Evolutionary conservation across 2,888 invertebrate genomes (phyloP), one percentile per base, ranked within the genome.

Genomic region (Tanytarsus gracilentus): DNA sequence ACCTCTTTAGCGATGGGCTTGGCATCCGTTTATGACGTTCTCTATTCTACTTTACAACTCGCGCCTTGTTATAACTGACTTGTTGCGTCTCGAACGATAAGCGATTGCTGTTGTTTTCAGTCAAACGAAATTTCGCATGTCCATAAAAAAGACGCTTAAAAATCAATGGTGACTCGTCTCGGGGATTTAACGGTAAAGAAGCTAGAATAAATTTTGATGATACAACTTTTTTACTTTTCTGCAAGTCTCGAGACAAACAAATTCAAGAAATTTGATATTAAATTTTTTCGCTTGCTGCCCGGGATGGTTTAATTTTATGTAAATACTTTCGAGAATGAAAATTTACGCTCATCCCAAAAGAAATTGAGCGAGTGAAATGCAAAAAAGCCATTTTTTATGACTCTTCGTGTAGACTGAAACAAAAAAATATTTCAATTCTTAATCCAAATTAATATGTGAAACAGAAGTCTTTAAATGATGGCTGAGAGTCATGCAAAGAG

Each of bases 401-500:
- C n/a, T n/a, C n/a, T n/a, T n/a, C n/a, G 33, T 11, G 33, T 11
- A 33, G n/a, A 11, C 9, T 33, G 33, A 33, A 33, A 33, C n/a
- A n/a, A 33, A 33, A 33, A 33, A 11, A 11, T 33, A 33, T 33
- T 33, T 33, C 33, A 33, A 33, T 11, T 23, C 6, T 5, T 49
- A 49, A 49, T 23, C 49, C 49, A 49, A 49, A 49, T 25, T 49
- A 49, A 49, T 49, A 49, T 49, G 49, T 49, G 49, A 49, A 49
- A 49, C 33, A 33, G 33, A 33, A 33, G 33, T 33, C n/a, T 33
- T 33, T 29, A 7, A 7, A 29, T 29, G 9, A 7, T 29, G n/a
- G n/a, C n/a, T n/a, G n/a, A n/a, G n/a, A n/a, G n/a, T n/a, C n/a
- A n/a, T n/a, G 33, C 33, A 5, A 33, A 11, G 18, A 29, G n/a